Evolutionary conservation across 2,797 vertebrate genomes (phyloP).

Genomic region (Chrosomus eos): DNA sequence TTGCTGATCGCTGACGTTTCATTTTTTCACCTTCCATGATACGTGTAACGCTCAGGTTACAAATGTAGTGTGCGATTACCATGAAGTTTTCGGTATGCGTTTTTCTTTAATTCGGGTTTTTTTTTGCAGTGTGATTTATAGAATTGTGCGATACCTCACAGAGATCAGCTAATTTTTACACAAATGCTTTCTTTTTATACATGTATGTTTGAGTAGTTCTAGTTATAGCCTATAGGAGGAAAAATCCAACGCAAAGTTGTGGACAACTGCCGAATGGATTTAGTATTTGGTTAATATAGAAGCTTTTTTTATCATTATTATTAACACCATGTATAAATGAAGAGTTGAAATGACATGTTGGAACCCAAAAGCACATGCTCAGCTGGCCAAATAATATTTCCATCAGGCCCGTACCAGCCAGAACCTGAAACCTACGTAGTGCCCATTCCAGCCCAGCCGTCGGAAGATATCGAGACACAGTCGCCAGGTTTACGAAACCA

Average conservation of each 20-base stretch:
- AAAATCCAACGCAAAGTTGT: conserved; percentile 6
- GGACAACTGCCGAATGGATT: conserved; percentile 22
- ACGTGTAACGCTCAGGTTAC: conserved; percentile 79
- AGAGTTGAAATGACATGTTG: conserved; percentile 27
- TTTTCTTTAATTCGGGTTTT: conserved; percentile 52
- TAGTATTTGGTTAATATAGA: conserved; percentile 14
- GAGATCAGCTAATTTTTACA: conserved; percentile 47
- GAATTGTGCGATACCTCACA: conserved; percentile 78
- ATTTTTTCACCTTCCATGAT: conserved; percentile 69
- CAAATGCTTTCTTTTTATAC: background rate
- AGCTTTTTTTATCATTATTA: background rate
- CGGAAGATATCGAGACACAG: conserved; percentile 88
- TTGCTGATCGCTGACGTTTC: conserved; percentile 83
- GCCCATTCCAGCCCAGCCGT: conserved; percentile 87
- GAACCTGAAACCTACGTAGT: conserved; percentile 89
- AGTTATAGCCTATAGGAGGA: conserved; percentile 1
- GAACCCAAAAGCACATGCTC: conserved; percentile 72
- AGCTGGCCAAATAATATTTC: conserved; percentile 92
- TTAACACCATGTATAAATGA: conserved; percentile 25
- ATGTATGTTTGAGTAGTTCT: conserved; percentile 21
- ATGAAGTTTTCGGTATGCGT: conserved; percentile 69
- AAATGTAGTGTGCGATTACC: conserved; percentile 83
- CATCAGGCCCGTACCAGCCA: conserved; percentile 90
- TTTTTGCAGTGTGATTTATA: conserved; percentile 74
- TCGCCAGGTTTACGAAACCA: conserved; percentile 80